phyloP scores from a whole-genome alignment of 2,113 vertebrate genomes.

The Microtus pennsylvanicus region DNA sequence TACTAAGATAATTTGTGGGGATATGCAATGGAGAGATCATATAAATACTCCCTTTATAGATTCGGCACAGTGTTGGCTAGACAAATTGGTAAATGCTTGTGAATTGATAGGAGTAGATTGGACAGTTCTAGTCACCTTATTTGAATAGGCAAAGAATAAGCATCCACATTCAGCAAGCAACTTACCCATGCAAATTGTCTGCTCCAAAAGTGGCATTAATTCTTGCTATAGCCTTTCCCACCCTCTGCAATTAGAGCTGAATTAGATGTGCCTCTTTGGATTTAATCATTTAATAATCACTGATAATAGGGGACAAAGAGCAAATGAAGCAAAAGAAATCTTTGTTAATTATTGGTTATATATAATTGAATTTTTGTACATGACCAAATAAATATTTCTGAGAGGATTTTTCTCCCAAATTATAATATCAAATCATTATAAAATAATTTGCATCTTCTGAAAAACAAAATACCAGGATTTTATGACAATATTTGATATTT shows the following conservation, averaged over 20 bases:
- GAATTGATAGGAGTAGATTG: background rate
- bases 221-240: background rate
- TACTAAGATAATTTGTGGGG: background rate
- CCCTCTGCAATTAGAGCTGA: background rate
- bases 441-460: background rate
- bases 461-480: constrained; percentile 47
- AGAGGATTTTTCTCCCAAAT: constrained; percentile 17
- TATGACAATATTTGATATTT: constrained; percentile 22
- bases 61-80: background rate
- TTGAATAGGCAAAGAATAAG: background rate
- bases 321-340: background rate
- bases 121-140: background rate
- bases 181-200: background rate
- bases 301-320: background rate
- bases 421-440: background rate
- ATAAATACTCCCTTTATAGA: background rate
- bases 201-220: background rate
- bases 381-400: constrained; percentile 38
- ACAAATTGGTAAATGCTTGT: constrained; percentile 16
- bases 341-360: background rate
- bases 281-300: constrained; percentile 54
- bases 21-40: background rate
- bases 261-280: background rate
- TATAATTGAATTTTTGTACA: background rate
- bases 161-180: background rate